Percentiles rank a stretch among this genome's conserved stretches.
Evolutionary conservation across 2,888 invertebrate species (phyloP).

Genomic region (Heteropelma amictum): DNA sequence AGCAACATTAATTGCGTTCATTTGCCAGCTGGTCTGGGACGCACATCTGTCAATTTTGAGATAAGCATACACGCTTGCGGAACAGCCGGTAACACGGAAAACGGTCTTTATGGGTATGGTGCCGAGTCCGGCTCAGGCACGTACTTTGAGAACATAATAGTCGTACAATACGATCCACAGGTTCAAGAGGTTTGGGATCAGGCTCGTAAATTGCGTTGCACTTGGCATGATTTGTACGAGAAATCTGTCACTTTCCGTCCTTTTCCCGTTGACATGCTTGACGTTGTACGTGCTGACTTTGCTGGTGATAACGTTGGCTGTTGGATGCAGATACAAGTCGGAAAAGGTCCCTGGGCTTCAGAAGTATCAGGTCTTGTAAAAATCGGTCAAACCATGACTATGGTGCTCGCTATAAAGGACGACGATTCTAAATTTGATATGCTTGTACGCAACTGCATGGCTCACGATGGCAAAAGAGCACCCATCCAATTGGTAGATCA

Average conservation of each 20-base stretch:
- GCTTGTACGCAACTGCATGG: conserved; percentile 95
- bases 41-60: conserved; percentile 92
- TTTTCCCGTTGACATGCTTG: conserved; percentile 96
- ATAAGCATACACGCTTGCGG: conserved; percentile 95
- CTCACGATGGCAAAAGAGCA: conserved; percentile 95
- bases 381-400: conserved; percentile 97
- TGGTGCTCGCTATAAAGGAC: conserved; percentile 96
- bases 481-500: conserved; percentile 96
- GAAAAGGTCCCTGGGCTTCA: conserved; percentile 96
- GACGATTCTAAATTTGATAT: conserved; percentile 97
- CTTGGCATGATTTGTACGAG: conserved; percentile 97
- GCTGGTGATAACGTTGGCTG: conserved; percentile 97
- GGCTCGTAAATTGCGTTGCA: conserved; percentile 93
- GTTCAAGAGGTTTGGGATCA: conserved; percentile 98
- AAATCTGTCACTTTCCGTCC: conserved; percentile 96
- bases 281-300: conserved; percentile 96
- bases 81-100: conserved; percentile 94
- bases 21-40: conserved; percentile 91
- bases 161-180: conserved; percentile 93
- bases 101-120: conserved; percentile 92
- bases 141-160: conserved; percentile 95
- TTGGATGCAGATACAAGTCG: conserved; percentile 98
- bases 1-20: conserved; percentile 95
- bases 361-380: conserved; percentile 96
- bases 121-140: conserved; percentile 94